A percentile compares a stretch with the other conserved stretches of the same genome.
Evolutionary conservation across 1,140 invertebrate genomes (phyloP).

Genomic region (Pollicipes pollicipes): DNA sequence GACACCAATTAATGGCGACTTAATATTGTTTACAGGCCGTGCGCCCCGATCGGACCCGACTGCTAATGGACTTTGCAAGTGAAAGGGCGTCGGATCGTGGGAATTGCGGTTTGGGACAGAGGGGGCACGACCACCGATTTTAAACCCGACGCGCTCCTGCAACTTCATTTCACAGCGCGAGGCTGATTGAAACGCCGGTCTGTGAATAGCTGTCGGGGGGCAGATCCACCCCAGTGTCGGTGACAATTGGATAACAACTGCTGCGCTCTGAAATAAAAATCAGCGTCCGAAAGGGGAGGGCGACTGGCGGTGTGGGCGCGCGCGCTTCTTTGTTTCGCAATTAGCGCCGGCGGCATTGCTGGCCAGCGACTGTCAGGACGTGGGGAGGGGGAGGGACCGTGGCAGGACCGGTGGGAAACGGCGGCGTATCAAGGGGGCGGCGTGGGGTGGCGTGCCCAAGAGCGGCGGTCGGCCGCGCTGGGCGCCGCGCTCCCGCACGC

Average conservation of each 20-base stretch:
- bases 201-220: not conserved
- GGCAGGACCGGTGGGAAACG: no score
- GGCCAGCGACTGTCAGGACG: no score
- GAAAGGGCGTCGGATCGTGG: not conserved
- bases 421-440: no score
- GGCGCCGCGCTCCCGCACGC: no score
- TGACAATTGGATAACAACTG: not conserved
- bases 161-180: not conserved
- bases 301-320: not conserved
- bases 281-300: not conserved
- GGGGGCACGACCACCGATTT: not conserved
- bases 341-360: no score
- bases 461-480: no score
- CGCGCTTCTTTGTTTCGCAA: not conserved
- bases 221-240: not conserved
- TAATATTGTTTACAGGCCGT: not conserved
- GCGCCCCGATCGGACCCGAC: not conserved
- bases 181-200: not conserved
- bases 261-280: not conserved
- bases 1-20: not conserved
- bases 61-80: not conserved
- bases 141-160: not conserved
- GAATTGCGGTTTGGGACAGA: not conserved
- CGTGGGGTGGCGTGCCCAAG: no score
- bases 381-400: not conserved